A percentile compares a stretch with the other conserved stretches of the same genome.
phyloP scores from a whole-genome alignment of 2,888 invertebrate species.

The Hanleya hanleyi region DNA sequence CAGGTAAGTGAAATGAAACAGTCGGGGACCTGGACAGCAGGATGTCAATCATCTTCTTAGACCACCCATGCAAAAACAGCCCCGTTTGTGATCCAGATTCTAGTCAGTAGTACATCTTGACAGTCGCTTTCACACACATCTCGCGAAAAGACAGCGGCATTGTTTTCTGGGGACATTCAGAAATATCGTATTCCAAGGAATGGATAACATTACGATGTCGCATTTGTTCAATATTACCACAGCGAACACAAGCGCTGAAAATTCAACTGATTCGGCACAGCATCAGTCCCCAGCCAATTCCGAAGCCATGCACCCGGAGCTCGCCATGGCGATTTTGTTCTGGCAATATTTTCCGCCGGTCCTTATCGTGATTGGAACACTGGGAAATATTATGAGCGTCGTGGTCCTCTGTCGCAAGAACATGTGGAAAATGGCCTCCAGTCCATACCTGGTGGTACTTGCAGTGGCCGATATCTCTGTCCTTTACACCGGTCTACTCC shows the following conservation, averaged over 20 bases:
- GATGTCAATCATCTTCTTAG: too few species aligned
- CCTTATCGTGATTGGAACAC: constrained; percentile 55
- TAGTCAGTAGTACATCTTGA: too few species aligned
- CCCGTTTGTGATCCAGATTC: too few species aligned
- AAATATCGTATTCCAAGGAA: too few species aligned
- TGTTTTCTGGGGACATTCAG: too few species aligned
- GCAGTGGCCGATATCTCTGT: constrained; percentile 52
- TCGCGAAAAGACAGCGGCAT: too few species aligned
- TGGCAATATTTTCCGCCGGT: constrained; percentile 53
- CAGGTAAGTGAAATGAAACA: too few species aligned
- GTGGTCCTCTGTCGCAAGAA: constrained; percentile 45
- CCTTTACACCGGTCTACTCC: constrained; percentile 54
- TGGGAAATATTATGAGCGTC: constrained; percentile 58
- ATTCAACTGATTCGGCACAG: neutral
- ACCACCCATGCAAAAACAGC: too few species aligned
- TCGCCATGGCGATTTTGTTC: constrained; percentile 1
- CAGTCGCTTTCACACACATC: too few species aligned
- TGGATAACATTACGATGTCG: too few species aligned
- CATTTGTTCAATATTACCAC: neutral
- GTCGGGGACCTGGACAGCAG: too few species aligned
- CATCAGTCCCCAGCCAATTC: too few species aligned
- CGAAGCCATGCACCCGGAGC: neutral
- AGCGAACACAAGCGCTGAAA: neutral
- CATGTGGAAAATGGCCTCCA: constrained; percentile 49
- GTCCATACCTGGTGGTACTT: constrained; percentile 53